Base-by-base conservation (phyloP, 2,888 invertebrate genomes). In the Melanchra persicariae region DNA sequence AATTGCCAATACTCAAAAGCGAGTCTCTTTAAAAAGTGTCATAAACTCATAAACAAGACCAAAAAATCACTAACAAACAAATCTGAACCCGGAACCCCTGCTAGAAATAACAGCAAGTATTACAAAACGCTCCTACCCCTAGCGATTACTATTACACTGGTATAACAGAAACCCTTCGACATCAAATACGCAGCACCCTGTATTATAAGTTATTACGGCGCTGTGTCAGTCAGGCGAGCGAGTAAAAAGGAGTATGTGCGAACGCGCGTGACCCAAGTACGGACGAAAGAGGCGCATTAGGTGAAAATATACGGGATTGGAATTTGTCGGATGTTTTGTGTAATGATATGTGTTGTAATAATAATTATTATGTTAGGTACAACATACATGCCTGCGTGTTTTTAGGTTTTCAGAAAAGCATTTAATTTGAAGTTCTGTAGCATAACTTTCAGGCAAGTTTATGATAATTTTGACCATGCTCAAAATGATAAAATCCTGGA, bases 221-320 rank as follows among this genome's bases (percentile, higher is more conserved):
- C 78, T 85, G 86, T 87, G 87, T 87, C 85, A 86, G 83, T 57
- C 70, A 82, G 68, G 62, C 40, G 17, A 9, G 40, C 74, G 89
- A 88, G 88, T 91, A 87, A 90, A 91, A 91, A 88, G 90, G 90
- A 91, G 90, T 87, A 89, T 87, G 86, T 89, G 88, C 87, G 86
- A 86, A 87, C 88, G 91, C 90, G 90, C 92, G 92, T 92, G 92
- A 91, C 90, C 87, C 70, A 90, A 90, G 91, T 90, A 89, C 87
- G 88, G 83, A 79, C 70, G 78, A 82, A 79, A 87, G 88, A 85
- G 89, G 79, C 87, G 82, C 88, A 88, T 89, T 88, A 88, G 55
- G 9, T 60, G 82, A 52, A 86, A 86, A 90, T 85, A 89, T 69
- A 91, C 82, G 88, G 79, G 22, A 0, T 0, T 5, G 0, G 15